Base-by-base conservation (phyloP, 2,888 invertebrate genomes). In the Nomada flava region DNA sequence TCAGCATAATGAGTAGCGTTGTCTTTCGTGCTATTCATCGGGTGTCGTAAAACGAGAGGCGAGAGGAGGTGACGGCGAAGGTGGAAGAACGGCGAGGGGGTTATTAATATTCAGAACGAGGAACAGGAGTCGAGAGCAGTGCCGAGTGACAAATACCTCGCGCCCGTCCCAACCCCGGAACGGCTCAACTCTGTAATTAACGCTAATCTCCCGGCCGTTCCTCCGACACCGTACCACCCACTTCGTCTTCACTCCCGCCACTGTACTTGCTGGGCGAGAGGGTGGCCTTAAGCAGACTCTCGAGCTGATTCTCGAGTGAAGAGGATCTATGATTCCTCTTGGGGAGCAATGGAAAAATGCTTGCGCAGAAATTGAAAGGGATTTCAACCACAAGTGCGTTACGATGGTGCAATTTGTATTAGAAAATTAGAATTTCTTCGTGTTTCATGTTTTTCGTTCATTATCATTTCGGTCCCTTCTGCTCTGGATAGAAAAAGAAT, bases 31-130 rank as follows among this genome's bases (percentile, higher is more conserved):
- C 91, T 91, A 92, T 92, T 92, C 91, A 92, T 92, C 90, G 91
- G 87, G 72, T 83, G 85, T 84, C 86, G 82, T 75, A 50, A 73
- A 76, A 82, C 76, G 74, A 77, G 86, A 85, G 79, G 75, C 63
- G 73, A 72, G 70, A 60, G 47, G 64, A 57, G 70, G 47, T 67
- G 57, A 52, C 15, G 50, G 73, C n/a, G 71, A 29, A 36, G 78
- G 69, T 69, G 83, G 73, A 74, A 83, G 83, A 67, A 80, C 62
- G 76, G 81, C 57, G 80, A 63, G 82, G 36, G 89, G 91, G 89
- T 93, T 93, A 93, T 93, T 93, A 93, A 93, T 93, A 93, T 93
- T 92, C 92, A 88, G 88, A 88, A 89, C 89, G 89, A 86, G 87
- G 84, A 86, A 89, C 88, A 84, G 82, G 88, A 89, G 88, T 86